Evolutionary conservation across 2,113 vertebrate genomes (phyloP).

Genomic region (Spea bombifrons): DNA sequence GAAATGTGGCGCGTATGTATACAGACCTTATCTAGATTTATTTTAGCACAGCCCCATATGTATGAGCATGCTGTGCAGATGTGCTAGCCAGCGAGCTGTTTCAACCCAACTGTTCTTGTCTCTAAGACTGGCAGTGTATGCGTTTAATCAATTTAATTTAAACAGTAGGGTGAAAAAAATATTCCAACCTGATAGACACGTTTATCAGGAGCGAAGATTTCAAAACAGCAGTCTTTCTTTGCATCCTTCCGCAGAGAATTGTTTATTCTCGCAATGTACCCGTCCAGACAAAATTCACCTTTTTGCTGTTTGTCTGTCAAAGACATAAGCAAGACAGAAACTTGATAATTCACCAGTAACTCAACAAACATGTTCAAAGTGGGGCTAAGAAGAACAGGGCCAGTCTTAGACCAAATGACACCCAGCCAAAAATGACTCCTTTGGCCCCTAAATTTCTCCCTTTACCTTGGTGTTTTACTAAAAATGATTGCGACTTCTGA

Average conservation of each 20-base stretch:
- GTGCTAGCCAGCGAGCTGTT: slow-evolving; percentile 58
- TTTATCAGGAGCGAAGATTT: slow-evolving; percentile 91
- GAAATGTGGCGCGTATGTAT: too few species aligned
- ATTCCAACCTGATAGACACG: slow-evolving; percentile 88
- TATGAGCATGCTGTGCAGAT: slow-evolving; percentile 53
- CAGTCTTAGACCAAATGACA: neutral
- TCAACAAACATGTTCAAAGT: neutral
- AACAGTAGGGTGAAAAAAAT: slow-evolving; percentile 56
- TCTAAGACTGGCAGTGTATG: slow-evolving; percentile 62
- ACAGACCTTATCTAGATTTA: neutral
- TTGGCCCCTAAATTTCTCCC: too few species aligned
- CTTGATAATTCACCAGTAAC: neutral
- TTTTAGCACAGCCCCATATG: slow-evolving; percentile 52
- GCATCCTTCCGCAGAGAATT: slow-evolving; percentile 84
- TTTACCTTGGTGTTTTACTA: too few species aligned
- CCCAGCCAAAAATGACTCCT: too few species aligned
- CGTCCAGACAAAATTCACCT: slow-evolving; percentile 89
- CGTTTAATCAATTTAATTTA: slow-evolving; percentile 72
- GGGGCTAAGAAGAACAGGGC: neutral
- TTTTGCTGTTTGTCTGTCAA: slow-evolving; percentile 96
- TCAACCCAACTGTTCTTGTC: slow-evolving; percentile 65
- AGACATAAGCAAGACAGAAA: slow-evolving; percentile 64
- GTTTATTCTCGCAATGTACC: slow-evolving; percentile 88
- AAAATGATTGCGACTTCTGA: too few species aligned
- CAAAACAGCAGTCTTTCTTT: slow-evolving; percentile 97